Evolutionary conservation across 2,113 vertebrate genomes (phyloP).

Genomic region (Caloenas nicobarica): DNA sequence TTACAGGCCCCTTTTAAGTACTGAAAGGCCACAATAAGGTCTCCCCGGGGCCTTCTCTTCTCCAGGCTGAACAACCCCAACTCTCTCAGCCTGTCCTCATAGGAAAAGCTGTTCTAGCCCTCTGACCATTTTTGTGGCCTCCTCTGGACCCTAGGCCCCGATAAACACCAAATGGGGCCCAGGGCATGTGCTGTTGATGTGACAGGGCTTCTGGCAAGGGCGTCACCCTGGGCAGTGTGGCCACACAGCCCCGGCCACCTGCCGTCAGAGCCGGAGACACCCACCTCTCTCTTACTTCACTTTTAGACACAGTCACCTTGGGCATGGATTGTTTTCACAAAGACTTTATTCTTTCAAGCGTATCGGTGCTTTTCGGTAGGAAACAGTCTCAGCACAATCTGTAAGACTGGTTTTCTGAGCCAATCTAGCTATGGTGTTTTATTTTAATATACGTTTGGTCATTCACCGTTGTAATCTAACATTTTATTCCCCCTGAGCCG

Average conservation of each 20-base stretch:
- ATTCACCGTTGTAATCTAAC: background rate
- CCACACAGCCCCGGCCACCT: rapidly evolving
- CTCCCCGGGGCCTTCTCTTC: too few species aligned
- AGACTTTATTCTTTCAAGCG: background rate
- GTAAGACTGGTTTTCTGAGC: background rate
- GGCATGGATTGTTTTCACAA: background rate
- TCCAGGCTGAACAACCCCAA: too few species aligned
- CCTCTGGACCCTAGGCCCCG: background rate
- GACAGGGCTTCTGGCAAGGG: background rate
- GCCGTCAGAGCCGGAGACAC: rapidly evolving
- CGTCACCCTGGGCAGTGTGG: background rate
- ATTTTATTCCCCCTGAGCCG: background rate
- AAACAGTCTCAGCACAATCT: background rate
- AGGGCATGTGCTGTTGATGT: background rate
- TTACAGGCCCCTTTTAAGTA: too few species aligned
- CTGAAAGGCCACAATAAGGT: too few species aligned
- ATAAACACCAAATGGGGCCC: background rate
- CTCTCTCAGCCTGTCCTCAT: too few species aligned
- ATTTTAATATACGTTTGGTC: background rate
- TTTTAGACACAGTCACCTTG: background rate
- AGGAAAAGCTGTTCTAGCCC: too few species aligned
- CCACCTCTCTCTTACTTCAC: background rate
- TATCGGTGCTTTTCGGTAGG: background rate
- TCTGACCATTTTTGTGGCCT: too few species aligned
- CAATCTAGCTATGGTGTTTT: background rate